A percentile compares a stretch with the other conserved stretches of the same genome.
phyloP scores from a whole-genome alignment of 1,140 invertebrate species.

The Pseudomyrmex pallidus region DNA sequence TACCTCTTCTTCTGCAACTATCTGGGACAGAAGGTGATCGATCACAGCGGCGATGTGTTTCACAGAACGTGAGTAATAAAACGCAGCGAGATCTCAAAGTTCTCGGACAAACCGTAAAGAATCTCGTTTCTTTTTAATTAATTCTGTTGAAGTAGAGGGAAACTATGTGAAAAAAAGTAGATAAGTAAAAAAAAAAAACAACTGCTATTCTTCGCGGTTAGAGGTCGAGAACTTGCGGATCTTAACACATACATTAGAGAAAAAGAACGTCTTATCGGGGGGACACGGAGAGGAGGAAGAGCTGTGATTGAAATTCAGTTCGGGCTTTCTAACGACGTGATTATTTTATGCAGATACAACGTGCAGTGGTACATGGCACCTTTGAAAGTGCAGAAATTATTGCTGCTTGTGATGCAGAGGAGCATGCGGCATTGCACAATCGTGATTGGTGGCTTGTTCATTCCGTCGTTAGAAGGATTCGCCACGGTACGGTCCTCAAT shows the following conservation, averaged over 20 bases:
- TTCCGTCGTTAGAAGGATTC: slow-evolving; percentile 57
- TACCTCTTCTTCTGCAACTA: slow-evolving; percentile 28
- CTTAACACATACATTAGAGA: background rate
- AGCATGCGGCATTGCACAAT: slow-evolving; percentile 22
- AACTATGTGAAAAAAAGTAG: too few species aligned
- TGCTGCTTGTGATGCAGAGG: slow-evolving; percentile 62
- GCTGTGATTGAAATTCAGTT: background rate
- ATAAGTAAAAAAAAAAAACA: too few species aligned
- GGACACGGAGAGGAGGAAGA: too few species aligned
- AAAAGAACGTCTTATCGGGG: background rate
- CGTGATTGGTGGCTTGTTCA: slow-evolving; percentile 39
- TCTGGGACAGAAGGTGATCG: slow-evolving; percentile 15
- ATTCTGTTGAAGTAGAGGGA: too few species aligned
- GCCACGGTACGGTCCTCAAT: slow-evolving; percentile 37
- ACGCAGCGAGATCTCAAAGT: too few species aligned
- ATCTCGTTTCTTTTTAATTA: too few species aligned
- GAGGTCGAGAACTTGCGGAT: too few species aligned
- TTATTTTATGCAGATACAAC: slow-evolving; percentile 48
- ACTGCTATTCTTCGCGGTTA: too few species aligned
- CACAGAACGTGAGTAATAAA: slow-evolving; percentile 28
- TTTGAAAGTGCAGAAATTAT: slow-evolving; percentile 49
- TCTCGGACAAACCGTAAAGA: too few species aligned
- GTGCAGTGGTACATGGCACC: slow-evolving; percentile 59
- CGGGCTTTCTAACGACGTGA: too few species aligned
- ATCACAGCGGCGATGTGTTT: slow-evolving; percentile 43